Base-by-base conservation (phyloP, 1,140 invertebrate genomes). In the Drosophila insularis region DNA sequence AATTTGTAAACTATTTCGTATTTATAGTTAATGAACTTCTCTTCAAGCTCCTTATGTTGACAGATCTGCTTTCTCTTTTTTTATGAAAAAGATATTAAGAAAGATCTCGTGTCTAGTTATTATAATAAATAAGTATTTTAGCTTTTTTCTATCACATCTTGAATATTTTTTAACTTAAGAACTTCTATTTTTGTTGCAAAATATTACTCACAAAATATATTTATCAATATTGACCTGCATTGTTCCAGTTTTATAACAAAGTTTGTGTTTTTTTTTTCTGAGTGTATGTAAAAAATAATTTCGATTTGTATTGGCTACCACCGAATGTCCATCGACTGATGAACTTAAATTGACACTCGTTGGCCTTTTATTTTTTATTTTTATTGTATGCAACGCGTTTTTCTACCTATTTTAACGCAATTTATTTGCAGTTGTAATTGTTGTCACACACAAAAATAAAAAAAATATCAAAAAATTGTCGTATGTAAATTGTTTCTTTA, bases 401-500 rank as follows among this genome's bases (percentile, higher is more conserved):
- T 68, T 65, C 64, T 77, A 69, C 79, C 80, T 79, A 79, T 81
- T 82, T 86, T 86, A 89, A 86, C 87, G 82, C 79, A 86, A 87
- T 87, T 87, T 89, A 87, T 87, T 80, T 87, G 67, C 63, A 60
- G 76, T 64, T 89, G 84, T 89, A 87, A 89, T 89, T 87, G 68
- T 50, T 72, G 59, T 74, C 62, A 56, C 40, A 19, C 23, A 27
- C 23, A 23, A 23, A 27, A 27, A 27, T 5, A 5, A 39, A 23
- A 71, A 67, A 71, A 64, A 69, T 39, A 76, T 55, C 46, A 69
- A 78, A 81, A 70, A 74, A 69, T 69, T 3, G 43, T n/a, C 53
- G 74, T 40, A 81, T 86, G 79, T 66, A 86, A 86, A 86, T 86
- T 76, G 79, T 86, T 87, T 89, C 84, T 89, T 86, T 86, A 86